A percentile compares a stretch with the other conserved stretches of the same genome.
phyloP scores from a whole-genome alignment of 2,888 invertebrate genomes.

The Ormyrus labotus region DNA sequence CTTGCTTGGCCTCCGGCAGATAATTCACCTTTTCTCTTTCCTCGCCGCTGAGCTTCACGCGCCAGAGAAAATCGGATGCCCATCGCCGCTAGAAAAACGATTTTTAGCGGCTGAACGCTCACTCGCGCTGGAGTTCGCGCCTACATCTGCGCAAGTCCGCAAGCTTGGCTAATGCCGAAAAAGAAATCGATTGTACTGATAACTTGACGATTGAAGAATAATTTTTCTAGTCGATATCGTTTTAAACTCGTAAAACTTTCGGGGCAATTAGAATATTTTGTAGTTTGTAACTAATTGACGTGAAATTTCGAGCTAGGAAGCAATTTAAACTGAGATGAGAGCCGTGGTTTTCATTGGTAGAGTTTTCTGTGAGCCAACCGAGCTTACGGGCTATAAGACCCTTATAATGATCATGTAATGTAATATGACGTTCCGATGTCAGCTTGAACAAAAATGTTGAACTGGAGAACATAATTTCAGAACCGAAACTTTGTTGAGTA shows the following conservation, averaged over 20 bases:
- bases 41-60: conserved; percentile 49
- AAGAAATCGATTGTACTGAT: conserved; percentile 16
- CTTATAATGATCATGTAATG: too few species aligned
- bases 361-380: too few species aligned
- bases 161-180: too few species aligned
- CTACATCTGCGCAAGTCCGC: too few species aligned
- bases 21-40: conserved; percentile 52
- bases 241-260: neutral
- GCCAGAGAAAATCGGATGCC: conserved; percentile 42
- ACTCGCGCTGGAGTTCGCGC: neutral
- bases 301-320: too few species aligned
- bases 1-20: conserved; percentile 43
- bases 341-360: too few species aligned
- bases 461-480: too few species aligned
- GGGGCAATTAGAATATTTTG: neutral
- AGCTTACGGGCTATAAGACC: too few species aligned
- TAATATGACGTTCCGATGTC: too few species aligned
- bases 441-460: too few species aligned
- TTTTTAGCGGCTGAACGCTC: conserved; percentile 36
- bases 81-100: conserved; percentile 22
- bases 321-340: too few species aligned
- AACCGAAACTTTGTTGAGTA: too few species aligned
- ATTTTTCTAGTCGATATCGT: conserved; percentile 21
- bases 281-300: neutral
- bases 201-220: conserved; percentile 28